These are phyloP conservation scores for Stomorhina lunata DNA, from an alignment of 2,888 invertebrate species.

Conservation along the genomic window DNA sequence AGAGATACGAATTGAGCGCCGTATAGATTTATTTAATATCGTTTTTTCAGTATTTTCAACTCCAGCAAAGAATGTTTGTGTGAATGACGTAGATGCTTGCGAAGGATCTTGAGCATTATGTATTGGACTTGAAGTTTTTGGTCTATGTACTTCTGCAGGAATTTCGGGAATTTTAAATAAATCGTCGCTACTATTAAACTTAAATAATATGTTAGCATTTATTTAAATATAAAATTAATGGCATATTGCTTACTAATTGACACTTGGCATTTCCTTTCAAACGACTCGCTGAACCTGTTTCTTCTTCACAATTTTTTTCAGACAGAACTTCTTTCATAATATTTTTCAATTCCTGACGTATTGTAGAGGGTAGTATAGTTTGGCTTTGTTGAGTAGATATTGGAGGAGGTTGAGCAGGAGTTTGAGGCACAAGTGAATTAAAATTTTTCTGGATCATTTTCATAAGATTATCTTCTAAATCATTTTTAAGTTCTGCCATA, in stretches of 20 bases:
- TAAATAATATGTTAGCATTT: background rate
- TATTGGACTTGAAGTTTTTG: constrained; percentile 52
- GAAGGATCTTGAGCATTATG: background rate
- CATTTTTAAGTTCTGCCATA: constrained; percentile 68
- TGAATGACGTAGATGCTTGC: constrained; percentile 16
- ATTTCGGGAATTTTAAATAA: constrained; percentile 70
- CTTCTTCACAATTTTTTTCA: constrained; percentile 20
- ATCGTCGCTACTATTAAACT: constrained; percentile 69
- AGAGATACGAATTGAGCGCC: constrained; percentile 54
- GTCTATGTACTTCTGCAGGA: constrained; percentile 37
- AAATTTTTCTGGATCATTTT: constrained; percentile 65
- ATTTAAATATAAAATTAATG: background rate
- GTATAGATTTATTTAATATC: constrained; percentile 37
- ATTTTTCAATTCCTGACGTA: constrained; percentile 65
- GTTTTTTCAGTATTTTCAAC: constrained; percentile 16
- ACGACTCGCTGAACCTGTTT: constrained; percentile 6
- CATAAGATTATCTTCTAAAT: constrained; percentile 69
- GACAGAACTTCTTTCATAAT: constrained; percentile 64
- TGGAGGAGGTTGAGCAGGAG: background rate
- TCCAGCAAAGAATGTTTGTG: constrained; percentile 46
- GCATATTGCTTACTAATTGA: constrained; percentile 68
- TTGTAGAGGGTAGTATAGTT: constrained; percentile 29
- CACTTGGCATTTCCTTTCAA: constrained; percentile 55
- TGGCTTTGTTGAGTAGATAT: background rate
- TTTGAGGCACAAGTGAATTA: constrained; percentile 43